phyloP scores from a whole-genome alignment of 2,888 invertebrate species.

The Pheosia tremula region DNA sequence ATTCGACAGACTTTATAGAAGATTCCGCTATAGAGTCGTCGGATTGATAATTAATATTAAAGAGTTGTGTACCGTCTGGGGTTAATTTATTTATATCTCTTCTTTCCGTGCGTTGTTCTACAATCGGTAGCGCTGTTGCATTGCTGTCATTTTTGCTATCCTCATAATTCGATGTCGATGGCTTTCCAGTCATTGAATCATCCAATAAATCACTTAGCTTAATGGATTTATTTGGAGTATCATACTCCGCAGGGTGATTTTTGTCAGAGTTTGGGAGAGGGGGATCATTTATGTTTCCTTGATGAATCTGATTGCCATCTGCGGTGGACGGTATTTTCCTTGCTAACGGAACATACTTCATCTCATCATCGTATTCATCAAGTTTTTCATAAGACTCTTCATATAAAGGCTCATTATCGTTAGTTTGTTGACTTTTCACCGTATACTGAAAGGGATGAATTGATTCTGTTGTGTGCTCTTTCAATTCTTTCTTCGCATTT shows the following conservation, averaged over 20 bases:
- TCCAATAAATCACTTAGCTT: slow-evolving; percentile 16
- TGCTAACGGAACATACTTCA: slow-evolving; percentile 30
- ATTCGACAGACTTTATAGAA: slow-evolving; percentile 54
- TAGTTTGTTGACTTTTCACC: slow-evolving; percentile 70
- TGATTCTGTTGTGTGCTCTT: slow-evolving; percentile 53
- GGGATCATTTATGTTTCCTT: slow-evolving; percentile 15
- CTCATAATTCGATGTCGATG: slow-evolving; percentile 9
- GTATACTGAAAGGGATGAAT: slow-evolving; percentile 78
- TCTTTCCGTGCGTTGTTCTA: slow-evolving; percentile 12
- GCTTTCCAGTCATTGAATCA: neutral
- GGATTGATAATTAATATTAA: slow-evolving; percentile 54
- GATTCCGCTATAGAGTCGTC: slow-evolving; percentile 64
- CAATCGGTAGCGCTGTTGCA: slow-evolving; percentile 11
- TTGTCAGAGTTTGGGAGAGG: slow-evolving; percentile 12
- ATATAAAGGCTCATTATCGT: slow-evolving; percentile 23
- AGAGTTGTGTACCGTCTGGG: slow-evolving; percentile 22
- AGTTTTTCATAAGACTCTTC: slow-evolving; percentile 9
- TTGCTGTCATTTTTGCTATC: slow-evolving; percentile 17
- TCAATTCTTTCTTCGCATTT: slow-evolving; percentile 70
- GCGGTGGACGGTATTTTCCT: slow-evolving; percentile 33
- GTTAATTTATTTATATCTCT: slow-evolving; percentile 24
- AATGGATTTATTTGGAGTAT: slow-evolving; percentile 9
- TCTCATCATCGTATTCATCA: slow-evolving; percentile 28
- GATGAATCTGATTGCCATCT: slow-evolving; percentile 24
- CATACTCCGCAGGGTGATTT: slow-evolving; percentile 6